Base-by-base conservation (phyloP, 1,140 invertebrate genomes). In the Drosophila mauritiana region DNA sequence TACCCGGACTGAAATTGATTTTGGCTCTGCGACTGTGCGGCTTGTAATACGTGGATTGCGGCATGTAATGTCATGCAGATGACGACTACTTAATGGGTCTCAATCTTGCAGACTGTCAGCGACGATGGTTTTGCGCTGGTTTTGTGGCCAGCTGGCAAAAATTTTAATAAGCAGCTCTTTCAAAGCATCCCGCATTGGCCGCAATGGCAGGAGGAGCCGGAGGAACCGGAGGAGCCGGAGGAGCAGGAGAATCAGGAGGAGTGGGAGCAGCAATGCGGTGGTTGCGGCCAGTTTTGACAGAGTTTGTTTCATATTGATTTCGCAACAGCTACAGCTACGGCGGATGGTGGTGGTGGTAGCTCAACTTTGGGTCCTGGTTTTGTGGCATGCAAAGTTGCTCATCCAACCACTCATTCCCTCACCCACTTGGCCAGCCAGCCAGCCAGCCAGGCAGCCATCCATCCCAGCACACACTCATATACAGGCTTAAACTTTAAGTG, bases 121-220 rank as follows among this genome's bases (percentile, higher is more conserved):
- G 36, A 31, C 22, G 20, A 20, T 11, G 55, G 48, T 13, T 55
- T 40, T 20, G 22, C 27, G 49, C 31, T 13, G n/a, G 39, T 37
- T 42, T 59, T 62, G 73, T 40, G 67, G 69, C 40, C 49, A 70
- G 64, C 57, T 74, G 58, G 77, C 79, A 72, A 83, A 73, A 80
- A 88, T 88, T 88, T 88, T 88, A 88, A 88, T 88, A 88, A 88
- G 84, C 72, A 89, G 84, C 79, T 75, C 79, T 89, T 83, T 76
- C 54, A 88, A 76, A 73, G 65, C 83, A 79, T 25, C 79, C 83
- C 75, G 73, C 83, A 86, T 37, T 58, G 54, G 63, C 83, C 78
- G 74, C 78, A 75, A 58, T 62, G 39, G 31, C 58, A 53, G 53
- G 17, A 52, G 31, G 25, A 52, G 20, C 5, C 4, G 42, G 11